Evolutionary conservation across 2,797 vertebrate genomes (phyloP).

Genomic region (Distichodus sexfasciatus): DNA sequence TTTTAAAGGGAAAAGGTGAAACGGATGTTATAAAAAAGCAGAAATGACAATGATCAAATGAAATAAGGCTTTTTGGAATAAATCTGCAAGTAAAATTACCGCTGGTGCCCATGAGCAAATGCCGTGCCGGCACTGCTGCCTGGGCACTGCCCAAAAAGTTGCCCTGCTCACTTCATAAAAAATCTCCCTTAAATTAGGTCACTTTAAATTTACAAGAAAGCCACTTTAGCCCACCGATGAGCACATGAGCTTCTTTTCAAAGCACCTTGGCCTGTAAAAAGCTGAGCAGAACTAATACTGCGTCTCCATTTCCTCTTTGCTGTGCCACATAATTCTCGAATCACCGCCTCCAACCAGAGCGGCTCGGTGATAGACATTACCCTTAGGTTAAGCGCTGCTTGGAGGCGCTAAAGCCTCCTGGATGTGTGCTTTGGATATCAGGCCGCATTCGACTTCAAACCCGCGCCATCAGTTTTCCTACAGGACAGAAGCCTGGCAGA

Average conservation of each 20-base stretch:
- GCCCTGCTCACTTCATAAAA: no score
- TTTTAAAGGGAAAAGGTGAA: no score
- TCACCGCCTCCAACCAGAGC: constrained; percentile 23
- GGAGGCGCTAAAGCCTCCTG: constrained; percentile 38
- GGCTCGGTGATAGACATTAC: constrained; percentile 22
- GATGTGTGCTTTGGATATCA: constrained; percentile 53
- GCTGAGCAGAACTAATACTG: not conserved
- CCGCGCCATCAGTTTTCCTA: constrained; percentile 43
- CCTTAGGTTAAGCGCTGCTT: constrained; percentile 37
- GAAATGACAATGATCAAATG: no score
- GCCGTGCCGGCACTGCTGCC: no score
- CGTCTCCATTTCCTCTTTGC: constrained; percentile 39
- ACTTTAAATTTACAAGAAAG: not conserved
- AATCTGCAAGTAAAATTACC: no score
- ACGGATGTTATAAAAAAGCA: no score
- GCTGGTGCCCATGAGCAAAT: no score
- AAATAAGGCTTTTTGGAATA: no score
- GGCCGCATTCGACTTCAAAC: constrained; percentile 45
- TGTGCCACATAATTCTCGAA: constrained; percentile 31
- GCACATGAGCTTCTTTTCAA: not conserved
- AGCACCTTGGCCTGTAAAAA: not conserved
- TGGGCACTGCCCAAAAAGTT: no score
- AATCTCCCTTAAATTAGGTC: no score
- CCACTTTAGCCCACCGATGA: not conserved
- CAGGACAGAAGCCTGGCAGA: constrained; percentile 52